Conservation (phyloP, 2,113 vertebrate species). For the Larimichthys polyactis region DNA sequence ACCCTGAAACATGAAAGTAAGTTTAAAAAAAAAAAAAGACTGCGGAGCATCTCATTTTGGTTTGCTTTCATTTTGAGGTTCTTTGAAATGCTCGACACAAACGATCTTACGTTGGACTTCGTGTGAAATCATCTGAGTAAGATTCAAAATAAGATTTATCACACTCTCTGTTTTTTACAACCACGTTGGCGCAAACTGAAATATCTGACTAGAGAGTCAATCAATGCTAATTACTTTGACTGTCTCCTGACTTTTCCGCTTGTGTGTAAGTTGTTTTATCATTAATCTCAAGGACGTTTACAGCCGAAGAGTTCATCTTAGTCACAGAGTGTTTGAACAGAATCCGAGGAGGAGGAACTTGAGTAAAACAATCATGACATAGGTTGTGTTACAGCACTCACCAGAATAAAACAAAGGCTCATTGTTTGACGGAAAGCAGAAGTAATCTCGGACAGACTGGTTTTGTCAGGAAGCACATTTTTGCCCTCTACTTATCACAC, state of each 20-base stretch:
- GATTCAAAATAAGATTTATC: background rate
- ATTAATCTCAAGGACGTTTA: background rate
- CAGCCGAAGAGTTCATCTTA: background rate
- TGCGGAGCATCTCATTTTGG: background rate
- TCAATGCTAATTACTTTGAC: too few relatives aligned
- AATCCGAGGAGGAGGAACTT: background rate
- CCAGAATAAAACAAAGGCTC: slow-evolving; percentile 22
- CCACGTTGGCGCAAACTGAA: too few relatives aligned
- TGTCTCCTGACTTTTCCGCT: too few relatives aligned
- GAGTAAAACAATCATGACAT: background rate
- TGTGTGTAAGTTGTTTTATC: too few relatives aligned
- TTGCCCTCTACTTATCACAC: background rate
- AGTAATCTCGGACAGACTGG: slow-evolving; percentile 3
- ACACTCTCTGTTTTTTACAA: too few relatives aligned
- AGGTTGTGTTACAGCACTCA: background rate
- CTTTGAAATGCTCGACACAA: background rate
- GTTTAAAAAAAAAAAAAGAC: background rate
- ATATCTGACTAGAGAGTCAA: too few relatives aligned
- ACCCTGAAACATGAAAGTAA: slow-evolving; percentile 18
- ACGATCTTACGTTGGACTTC: background rate
- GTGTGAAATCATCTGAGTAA: background rate
- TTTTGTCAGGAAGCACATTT: slow-evolving; percentile 33
- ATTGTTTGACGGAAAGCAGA: slow-evolving; percentile 8
- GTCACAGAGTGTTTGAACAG: background rate
- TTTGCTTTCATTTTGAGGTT: slow-evolving; percentile 12